Base-by-base conservation (phyloP, 1,140 invertebrate genomes). In the Eueides isabella region DNA sequence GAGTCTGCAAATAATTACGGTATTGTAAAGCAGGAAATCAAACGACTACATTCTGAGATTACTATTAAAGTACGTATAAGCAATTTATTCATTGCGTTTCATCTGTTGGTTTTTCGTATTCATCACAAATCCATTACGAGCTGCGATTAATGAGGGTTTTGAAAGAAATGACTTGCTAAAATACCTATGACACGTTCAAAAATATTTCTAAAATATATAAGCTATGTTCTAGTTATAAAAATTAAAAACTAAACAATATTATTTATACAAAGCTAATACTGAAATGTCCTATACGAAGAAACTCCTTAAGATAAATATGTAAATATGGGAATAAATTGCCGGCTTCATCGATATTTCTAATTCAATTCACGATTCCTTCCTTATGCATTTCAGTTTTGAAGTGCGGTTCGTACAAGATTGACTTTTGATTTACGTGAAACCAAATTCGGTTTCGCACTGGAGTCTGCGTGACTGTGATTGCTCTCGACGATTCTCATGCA, bases 401-500 rank as follows among this genome's bases (percentile, higher is more conserved):
- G 55, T 35, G 61, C 28, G 71, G 44, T 55, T 26, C 19, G 14
- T 61, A 66, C 67, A 64, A 55, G 35, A 75, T 33, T 75, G 35
- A 69, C 61, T 64, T 74, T 67, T 71, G 69, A 75, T 73, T 75
- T 75, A 75, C 38, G 35, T 62, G 68, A 65, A 72, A 71, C 65
- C 29, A 44, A 62, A 72, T 80, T 79, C 68, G 78, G 76, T 80
- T 78, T 82, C 80, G 77, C 77, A 78, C 77, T 75, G 75, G 66
- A 64, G 64, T 83, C 83, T 87, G 79, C 89, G 81, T 88, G 85
- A 88, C 80, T 83, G 72, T 82, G 80, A 81, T 77, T 75, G 71
- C 80, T 75, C 78, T 80, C 78, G 68, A 78, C 80, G 78, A 83
- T 85, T 83, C 80, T 79, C 79, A 87, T 87, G 85, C 83, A 88